phyloP scores from a whole-genome alignment of 2,888 invertebrate genomes.

The Cheilosia grossa region DNA sequence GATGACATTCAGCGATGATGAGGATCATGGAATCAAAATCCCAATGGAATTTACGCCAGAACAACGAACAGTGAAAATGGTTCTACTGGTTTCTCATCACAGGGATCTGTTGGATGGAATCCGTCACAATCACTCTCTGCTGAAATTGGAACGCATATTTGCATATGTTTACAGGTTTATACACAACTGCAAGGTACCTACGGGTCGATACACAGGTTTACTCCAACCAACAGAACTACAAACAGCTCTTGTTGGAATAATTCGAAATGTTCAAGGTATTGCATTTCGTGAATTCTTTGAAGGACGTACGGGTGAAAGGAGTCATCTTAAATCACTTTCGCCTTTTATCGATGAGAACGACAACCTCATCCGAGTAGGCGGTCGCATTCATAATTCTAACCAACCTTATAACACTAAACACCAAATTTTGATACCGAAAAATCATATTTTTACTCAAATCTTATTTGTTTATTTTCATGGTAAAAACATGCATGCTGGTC shows the following conservation, averaged over 20 bases:
- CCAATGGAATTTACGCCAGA: too few relatives aligned
- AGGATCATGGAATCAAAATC: too few relatives aligned
- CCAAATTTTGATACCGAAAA: conserved; percentile 14
- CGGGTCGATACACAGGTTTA: background rate
- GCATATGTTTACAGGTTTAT: background rate
- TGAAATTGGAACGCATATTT: conserved; percentile 7
- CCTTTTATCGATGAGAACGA: conserved; percentile 29
- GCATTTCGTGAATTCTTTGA: background rate
- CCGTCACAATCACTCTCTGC: background rate
- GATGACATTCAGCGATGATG: too few relatives aligned
- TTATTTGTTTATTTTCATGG: conserved; percentile 40
- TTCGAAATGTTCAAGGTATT: conserved; percentile 2
- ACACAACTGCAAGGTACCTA: background rate
- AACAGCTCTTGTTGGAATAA: background rate
- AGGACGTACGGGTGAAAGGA: background rate
- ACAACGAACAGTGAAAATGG: too few relatives aligned
- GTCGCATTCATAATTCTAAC: conserved; percentile 23
- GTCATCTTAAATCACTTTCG: background rate
- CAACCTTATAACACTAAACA: conserved; percentile 19
- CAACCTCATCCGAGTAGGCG: conserved; percentile 12
- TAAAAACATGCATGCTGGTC: conserved; percentile 32
- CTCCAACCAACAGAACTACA: background rate
- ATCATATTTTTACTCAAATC: conserved; percentile 15
- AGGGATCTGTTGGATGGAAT: background rate
- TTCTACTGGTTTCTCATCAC: background rate